These are phyloP conservation scores for Tetraneura akinire DNA, from an alignment of 1,140 invertebrate species.

Conservation along the genomic window DNA sequence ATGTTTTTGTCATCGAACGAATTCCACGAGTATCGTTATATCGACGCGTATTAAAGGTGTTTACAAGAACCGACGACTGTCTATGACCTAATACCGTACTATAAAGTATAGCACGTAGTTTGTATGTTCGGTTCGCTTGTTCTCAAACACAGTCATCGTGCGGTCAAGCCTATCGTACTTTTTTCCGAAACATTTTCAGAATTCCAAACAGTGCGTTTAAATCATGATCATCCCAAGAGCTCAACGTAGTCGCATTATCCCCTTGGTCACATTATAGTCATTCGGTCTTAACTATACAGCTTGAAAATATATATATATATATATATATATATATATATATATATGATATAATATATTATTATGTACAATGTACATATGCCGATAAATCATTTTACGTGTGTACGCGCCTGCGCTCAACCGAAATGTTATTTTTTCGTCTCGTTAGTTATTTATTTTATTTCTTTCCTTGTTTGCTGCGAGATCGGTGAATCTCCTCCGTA, in stretches of 20 bases:
- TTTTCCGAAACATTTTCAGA: conserved; percentile 5
- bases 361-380: neutral
- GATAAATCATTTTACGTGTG: conserved; percentile 39
- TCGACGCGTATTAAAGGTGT: neutral
- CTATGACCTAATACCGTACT: conserved; percentile 4
- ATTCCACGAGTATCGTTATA: conserved; percentile 6
- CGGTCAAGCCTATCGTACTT: neutral
- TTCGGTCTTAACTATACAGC: too few relatives aligned
- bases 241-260: conserved; percentile 15
- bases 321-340: neutral
- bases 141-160: neutral
- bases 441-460: conserved; percentile 20
- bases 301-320: neutral
- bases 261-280: too few relatives aligned
- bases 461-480: neutral
- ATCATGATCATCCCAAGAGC: neutral
- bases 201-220: conserved; percentile 22
- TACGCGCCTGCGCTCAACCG: neutral
- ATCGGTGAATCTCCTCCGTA: neutral
- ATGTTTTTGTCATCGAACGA: neutral
- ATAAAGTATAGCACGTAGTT: neutral
- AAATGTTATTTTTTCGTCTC: conserved; percentile 34
- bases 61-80: conserved; percentile 3
- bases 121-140: neutral
- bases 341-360: neutral